Conservation (phyloP, 2,797 vertebrate genomes). For the Leptatherina wallacei region DNA sequence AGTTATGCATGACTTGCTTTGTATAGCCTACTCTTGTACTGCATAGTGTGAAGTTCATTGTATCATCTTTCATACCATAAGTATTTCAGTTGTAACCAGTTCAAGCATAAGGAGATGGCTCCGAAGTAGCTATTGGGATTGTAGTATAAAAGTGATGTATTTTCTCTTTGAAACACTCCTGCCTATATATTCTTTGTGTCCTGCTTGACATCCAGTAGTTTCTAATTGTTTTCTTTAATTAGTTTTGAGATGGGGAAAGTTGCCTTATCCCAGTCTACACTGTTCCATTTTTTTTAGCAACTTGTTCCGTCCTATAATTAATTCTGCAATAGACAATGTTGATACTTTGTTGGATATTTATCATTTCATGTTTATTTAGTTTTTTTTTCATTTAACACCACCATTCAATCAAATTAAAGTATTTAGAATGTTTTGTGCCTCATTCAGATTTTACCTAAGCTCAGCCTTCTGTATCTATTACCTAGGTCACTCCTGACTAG, state of each 20-base stretch:
- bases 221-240: not conserved
- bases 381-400: not conserved
- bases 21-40: slow-evolving; percentile 12
- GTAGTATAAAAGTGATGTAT: slow-evolving; percentile 7
- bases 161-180: not conserved
- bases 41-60: slow-evolving; percentile 14
- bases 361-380: too few species aligned
- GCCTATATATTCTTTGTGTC: not conserved
- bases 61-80: slow-evolving; percentile 32
- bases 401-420: not conserved
- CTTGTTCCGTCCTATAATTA: not conserved
- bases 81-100: slow-evolving; percentile 28
- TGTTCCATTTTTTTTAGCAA: not conserved
- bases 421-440: too few species aligned
- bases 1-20: slow-evolving; percentile 33
- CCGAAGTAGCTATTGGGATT: too few species aligned
- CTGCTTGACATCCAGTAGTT: not conserved
- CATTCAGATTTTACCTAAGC: too few species aligned
- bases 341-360: slow-evolving; percentile 14
- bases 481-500: too few species aligned
- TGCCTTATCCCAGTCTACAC: not conserved
- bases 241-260: not conserved
- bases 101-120: slow-evolving; percentile 20
- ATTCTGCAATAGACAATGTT: not conserved
- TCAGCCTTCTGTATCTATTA: too few species aligned